Evolutionary conservation across 2,797 vertebrate genomes (phyloP).

Genomic region (Oryzias dopingdopingensis): DNA sequence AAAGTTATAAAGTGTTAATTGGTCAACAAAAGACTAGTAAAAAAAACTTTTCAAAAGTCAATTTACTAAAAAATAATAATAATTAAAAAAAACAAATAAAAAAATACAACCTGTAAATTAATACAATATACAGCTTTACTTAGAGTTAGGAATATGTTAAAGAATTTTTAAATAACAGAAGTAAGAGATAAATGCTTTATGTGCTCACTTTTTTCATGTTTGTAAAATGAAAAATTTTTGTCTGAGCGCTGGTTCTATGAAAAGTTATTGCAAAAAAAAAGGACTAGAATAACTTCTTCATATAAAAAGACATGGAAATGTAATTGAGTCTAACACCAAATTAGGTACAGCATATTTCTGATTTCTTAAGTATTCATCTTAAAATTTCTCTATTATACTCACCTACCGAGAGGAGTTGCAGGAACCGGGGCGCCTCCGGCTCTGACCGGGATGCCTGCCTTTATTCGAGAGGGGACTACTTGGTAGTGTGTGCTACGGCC

Average conservation of each 20-base stretch:
- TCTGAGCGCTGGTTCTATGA: not conserved
- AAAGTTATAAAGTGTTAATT: too few species aligned
- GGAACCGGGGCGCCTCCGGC: slow-evolving; percentile 50
- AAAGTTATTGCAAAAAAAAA: too few species aligned
- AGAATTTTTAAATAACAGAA: not conserved
- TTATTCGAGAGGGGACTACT: slow-evolving; percentile 78
- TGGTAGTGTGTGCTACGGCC: slow-evolving; percentile 35
- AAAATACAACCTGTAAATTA: not conserved
- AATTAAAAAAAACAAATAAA: too few species aligned
- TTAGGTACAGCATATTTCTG: too few species aligned
- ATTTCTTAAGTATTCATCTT: not conserved
- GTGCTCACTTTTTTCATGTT: not conserved
- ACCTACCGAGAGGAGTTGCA: slow-evolving; percentile 70
- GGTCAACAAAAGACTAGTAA: too few species aligned
- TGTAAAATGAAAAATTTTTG: not conserved
- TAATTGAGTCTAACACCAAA: not conserved
- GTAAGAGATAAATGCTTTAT: not conserved
- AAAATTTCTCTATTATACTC: slow-evolving; percentile 36
- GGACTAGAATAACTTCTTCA: too few species aligned
- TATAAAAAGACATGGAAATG: not conserved
- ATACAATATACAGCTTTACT: not conserved
- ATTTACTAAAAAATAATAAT: too few species aligned
- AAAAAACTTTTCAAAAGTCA: too few species aligned
- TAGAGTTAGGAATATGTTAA: not conserved
- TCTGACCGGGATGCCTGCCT: slow-evolving; percentile 20